Evolutionary conservation across 1,140 invertebrate species (phyloP), one percentile per base, ranked within the genome.

Genomic region (Prorops nasuta): DNA sequence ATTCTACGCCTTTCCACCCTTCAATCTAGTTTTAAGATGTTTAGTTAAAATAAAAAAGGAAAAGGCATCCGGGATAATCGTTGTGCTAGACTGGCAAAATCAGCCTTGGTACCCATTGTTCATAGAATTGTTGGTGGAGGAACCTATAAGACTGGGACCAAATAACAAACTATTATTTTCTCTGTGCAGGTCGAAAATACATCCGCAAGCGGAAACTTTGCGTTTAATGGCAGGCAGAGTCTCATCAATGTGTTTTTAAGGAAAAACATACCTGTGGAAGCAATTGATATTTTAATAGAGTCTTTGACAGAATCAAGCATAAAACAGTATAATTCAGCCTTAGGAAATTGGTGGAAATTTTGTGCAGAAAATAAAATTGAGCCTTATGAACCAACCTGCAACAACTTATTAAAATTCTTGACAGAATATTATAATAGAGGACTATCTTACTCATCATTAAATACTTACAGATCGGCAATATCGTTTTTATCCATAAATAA

Each of bases 1-100:
- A 16, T 43, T 43, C 28, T 31, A 43, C 14, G 41, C 41, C 2
- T 43, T 43, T 18, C 41, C 41, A 43, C 41, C 41, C 4, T 43
- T 43, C 16, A 28, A 12, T 16, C 17, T 43, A 3, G 22, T 43
- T 10, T 16, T 43, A 16, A 31, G 2, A 17, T 4, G n/a, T 14
- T 43, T 43, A 28, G 10, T 3, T 4, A 43, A 43, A 16, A 24
- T 43, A 16, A 43, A 16, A 28, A 9, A 28, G 0, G 41, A 43
- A 43, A 28, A 28, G 1, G 19, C 41, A 1, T 24, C 41, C 3
- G 41, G 41, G 20, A 43, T 43, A 16, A 10, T 43, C 3, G 24
- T 43, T 14, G 41, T 43, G 28, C 41, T 21, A 3, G 1, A 31
- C n/a, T 43, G 41, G 41, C 22, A 19, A 8, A 43, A 12, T 15